Evolutionary conservation across 2,888 invertebrate genomes (phyloP).

Genomic region (Tenthredo notha): DNA sequence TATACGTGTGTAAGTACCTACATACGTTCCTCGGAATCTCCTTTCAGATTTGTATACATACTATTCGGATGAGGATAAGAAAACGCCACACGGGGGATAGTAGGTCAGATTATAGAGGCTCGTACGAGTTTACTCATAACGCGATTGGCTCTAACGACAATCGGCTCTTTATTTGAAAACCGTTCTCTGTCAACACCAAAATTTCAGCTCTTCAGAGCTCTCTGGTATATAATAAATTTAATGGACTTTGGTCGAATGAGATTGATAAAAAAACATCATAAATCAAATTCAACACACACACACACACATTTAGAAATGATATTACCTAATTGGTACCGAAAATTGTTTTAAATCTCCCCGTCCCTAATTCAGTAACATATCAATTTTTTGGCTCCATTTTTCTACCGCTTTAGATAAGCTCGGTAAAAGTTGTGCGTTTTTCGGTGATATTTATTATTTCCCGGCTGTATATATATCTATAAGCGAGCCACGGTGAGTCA

Average conservation of each 20-base stretch:
- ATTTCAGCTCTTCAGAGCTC: not conserved
- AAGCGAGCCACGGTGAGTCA: not conserved
- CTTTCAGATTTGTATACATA: constrained; percentile 10
- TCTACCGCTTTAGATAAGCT: not conserved
- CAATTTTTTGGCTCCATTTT: not conserved
- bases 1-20: not conserved
- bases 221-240: too few relatives aligned
- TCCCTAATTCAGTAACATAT: not conserved
- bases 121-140: constrained; percentile 29
- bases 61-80: constrained; percentile 28
- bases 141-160: constrained; percentile 10
- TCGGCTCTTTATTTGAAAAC: constrained; percentile 37
- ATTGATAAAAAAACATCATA: too few relatives aligned
- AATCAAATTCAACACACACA: too few relatives aligned
- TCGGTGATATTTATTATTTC: not conserved
- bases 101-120: constrained; percentile 32
- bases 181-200: constrained; percentile 1
- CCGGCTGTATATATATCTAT: not conserved
- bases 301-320: too few relatives aligned
- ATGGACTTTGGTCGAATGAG: too few relatives aligned
- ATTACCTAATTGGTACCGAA: too few relatives aligned
- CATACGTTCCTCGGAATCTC: constrained; percentile 6
- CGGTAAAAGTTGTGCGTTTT: not conserved
- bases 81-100: not conserved
- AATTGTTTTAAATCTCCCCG: too few relatives aligned